Evolutionary conservation across 2,888 invertebrate genomes (phyloP), one percentile per base, ranked within the genome.

Genomic region (Rhagonycha fulva): DNA sequence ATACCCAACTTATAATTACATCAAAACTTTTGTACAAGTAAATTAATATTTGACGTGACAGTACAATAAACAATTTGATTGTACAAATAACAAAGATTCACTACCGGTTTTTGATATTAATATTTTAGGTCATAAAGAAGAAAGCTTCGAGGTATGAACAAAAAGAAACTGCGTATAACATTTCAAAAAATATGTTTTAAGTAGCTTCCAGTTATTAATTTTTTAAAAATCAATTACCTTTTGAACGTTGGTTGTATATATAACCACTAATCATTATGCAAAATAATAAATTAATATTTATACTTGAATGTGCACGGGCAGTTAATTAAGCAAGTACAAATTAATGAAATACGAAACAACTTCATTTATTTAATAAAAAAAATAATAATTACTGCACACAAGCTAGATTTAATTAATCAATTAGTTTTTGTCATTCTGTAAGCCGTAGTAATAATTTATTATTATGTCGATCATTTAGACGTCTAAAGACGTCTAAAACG

Each of bases 41-140:
- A 74, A 74, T 74, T 63, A 47, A 74, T 74, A 62, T 70, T 69
- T 69, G 32, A 47, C 68, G 14, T 69, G 68, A 47, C 68, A 47
- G 32, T 14, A 69, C 14, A 69, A 69, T 69, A 69, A 69, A 69
- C 47, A 68, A 68, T 47, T 47, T n/a, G 47, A 47, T 47, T 47
- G 47, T 47, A 47, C 47, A 47, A 47, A 47, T 47, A 47, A 47
- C 47, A 47, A 47, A 47, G 47, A 47, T 47, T 47, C n/a, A 47
- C 47, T 47, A 47, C 47, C 47, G 47, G 47, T 47, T 47, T 47
- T 47, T 47, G n/a, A 47, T 47, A 47, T 47, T 47, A 47, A 47
- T 47, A 47, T 47, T 47, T 47, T 47, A 47, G 47, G 47, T 47
- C 47, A 47, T 47, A 47, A 47, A 47, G 47, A 47, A 47, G 47